These are phyloP conservation scores for Leptopilina syphax DNA, from an alignment of 2,888 invertebrate species.

Conservation along the genomic window DNA sequence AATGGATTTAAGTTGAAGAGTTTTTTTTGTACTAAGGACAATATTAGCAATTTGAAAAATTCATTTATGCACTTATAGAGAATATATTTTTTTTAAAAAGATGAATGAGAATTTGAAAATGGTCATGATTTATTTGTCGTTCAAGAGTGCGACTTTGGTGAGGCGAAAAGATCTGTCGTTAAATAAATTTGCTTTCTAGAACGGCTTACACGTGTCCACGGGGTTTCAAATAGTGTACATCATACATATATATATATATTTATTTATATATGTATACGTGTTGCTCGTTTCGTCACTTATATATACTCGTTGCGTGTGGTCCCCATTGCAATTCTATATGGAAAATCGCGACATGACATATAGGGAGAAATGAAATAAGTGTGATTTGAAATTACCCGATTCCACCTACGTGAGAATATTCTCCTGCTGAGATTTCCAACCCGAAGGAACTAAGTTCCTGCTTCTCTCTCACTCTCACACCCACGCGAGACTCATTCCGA, in stretches of 20 bases:
- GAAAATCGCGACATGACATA: conserved; percentile 24
- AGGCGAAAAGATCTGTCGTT: conserved; percentile 17
- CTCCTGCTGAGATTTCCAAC: conserved; percentile 12
- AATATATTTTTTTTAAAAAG: too few species aligned
- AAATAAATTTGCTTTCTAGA: conserved; percentile 31
- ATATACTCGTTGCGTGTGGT: conserved; percentile 32
- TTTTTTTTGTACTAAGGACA: too few species aligned
- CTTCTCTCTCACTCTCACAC: background rate
- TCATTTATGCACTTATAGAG: too few species aligned
- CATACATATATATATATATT: too few species aligned
- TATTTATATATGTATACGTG: background rate
- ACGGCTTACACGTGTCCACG: conserved; percentile 33
- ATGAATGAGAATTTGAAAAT: background rate
- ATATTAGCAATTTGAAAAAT: too few species aligned
- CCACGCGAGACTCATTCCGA: background rate
- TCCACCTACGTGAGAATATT: conserved; percentile 10
- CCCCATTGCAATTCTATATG: conserved; percentile 15
- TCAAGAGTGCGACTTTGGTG: background rate
- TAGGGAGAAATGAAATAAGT: conserved; percentile 8
- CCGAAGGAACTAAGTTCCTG: background rate
- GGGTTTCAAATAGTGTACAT: conserved; percentile 17
- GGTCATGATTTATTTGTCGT: conserved; percentile 6
- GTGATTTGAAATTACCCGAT: conserved; percentile 22
- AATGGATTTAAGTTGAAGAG: too few species aligned
- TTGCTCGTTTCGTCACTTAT: conserved; percentile 27